Evolutionary conservation across 2,888 invertebrate genomes (phyloP).

Genomic region (Leuctra nigra): DNA sequence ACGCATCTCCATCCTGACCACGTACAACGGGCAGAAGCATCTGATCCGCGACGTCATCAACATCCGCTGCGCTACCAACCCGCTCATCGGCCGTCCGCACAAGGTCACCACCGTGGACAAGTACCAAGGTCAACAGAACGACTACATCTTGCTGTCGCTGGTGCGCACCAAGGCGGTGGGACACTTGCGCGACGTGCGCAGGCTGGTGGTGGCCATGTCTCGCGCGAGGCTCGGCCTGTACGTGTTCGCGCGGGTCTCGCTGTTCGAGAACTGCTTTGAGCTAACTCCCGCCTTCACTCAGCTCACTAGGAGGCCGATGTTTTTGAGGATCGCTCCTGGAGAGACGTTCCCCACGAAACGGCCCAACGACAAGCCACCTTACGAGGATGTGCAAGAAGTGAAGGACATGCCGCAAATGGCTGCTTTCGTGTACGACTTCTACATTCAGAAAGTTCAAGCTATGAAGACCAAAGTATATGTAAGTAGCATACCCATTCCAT

Average conservation of each 20-base stretch:
- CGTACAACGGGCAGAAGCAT: conserved; percentile 99
- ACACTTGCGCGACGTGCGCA: conserved; percentile 91
- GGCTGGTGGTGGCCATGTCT: conserved; percentile 97
- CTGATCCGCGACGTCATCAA: conserved; percentile 93
- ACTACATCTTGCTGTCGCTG: conserved; percentile 91
- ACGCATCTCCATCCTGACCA: conserved; percentile 95
- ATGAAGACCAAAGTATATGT: conserved; percentile 48
- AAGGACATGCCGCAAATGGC: conserved; percentile 93
- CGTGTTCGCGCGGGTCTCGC: conserved; percentile 84
- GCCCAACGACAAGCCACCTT: conserved; percentile 40
- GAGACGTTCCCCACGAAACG: conserved; percentile 75
- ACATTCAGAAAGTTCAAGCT: conserved; percentile 65
- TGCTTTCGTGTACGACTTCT: conserved; percentile 89
- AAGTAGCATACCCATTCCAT: too few species aligned
- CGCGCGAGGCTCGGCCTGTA: conserved; percentile 94
- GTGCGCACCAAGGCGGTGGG: conserved; percentile 97
- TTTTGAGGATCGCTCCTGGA: conserved; percentile 69
- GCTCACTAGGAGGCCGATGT: conserved; percentile 74
- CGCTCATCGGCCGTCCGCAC: conserved; percentile 86
- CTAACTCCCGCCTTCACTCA: conserved; percentile 91
- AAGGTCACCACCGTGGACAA: conserved; percentile 97
- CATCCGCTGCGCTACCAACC: conserved; percentile 88
- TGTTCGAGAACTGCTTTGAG: conserved; percentile 97
- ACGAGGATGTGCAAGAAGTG: conserved; percentile 51
- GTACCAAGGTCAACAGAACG: conserved; percentile 99